Percentiles rank a stretch among this genome's conserved stretches.
Evolutionary conservation across 2,797 vertebrate species (phyloP).

Genomic region (Xiphorhynchus erythropygius): DNA sequence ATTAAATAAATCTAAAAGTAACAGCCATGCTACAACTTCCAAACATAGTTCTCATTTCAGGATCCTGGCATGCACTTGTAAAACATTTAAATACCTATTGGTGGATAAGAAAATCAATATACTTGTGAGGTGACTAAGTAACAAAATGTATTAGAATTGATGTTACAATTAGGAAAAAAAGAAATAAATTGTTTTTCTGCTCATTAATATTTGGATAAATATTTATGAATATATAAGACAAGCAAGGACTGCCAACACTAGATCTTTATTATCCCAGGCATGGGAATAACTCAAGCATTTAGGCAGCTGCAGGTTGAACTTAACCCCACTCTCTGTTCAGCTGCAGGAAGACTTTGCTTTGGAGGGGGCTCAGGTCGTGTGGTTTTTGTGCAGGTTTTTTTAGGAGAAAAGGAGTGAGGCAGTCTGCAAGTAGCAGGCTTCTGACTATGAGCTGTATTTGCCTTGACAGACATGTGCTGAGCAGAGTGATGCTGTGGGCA

Average conservation of each 20-base stretch:
- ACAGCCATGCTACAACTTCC: neutral
- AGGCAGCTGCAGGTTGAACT: conserved; percentile 9
- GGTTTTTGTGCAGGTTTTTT: neutral
- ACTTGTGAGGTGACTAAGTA: conserved; percentile 22
- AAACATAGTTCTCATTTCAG: conserved; percentile 20
- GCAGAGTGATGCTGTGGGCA: neutral
- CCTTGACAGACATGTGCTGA: neutral
- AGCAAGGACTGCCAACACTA: conserved; percentile 39
- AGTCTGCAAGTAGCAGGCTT: neutral
- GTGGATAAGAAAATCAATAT: conserved; percentile 36
- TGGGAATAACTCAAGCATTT: conserved; percentile 14
- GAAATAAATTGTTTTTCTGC: conserved; percentile 50
- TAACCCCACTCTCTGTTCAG: neutral
- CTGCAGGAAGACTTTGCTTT: neutral
- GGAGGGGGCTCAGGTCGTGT: neutral
- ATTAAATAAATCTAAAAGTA: neutral
- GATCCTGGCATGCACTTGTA: conserved; percentile 40
- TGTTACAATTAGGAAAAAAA: conserved; percentile 65
- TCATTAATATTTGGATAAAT: conserved; percentile 40
- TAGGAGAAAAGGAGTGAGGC: neutral
- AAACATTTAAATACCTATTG: neutral
- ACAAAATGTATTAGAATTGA: conserved; percentile 65
- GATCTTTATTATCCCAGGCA: conserved; percentile 29
- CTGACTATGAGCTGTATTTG: neutral
- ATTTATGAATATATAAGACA: neutral